Conservation (phyloP, 2,888 invertebrate species). For the Caenorhabditis japonica region DNA sequence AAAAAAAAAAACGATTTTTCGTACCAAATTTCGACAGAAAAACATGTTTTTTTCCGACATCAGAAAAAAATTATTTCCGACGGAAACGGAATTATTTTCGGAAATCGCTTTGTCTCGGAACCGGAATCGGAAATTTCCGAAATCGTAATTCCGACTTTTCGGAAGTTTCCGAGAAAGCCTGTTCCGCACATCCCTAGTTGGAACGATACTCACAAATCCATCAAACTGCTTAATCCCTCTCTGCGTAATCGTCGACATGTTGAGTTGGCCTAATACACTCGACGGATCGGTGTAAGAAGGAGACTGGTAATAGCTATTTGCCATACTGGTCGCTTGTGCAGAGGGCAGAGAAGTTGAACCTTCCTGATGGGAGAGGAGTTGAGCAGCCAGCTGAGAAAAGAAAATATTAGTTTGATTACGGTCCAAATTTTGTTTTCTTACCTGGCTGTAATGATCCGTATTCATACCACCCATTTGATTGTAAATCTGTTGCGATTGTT, state of each 20-base stretch:
- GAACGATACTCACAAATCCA: slow-evolving; percentile 27
- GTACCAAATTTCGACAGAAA: too few relatives aligned
- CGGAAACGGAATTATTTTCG: too few relatives aligned
- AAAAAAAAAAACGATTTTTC: too few relatives aligned
- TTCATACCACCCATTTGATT: slow-evolving; percentile 14
- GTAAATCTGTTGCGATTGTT: slow-evolving; percentile 19
- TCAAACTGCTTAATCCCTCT: slow-evolving; percentile 46
- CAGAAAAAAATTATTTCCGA: too few relatives aligned
- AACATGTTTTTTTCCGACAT: too few relatives aligned
- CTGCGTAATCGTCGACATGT: slow-evolving; percentile 17
- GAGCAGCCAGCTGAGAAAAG: slow-evolving; percentile 60
- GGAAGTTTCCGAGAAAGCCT: too few relatives aligned
- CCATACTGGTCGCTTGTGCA: slow-evolving; percentile 5
- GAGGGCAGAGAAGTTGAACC: slow-evolving; percentile 8
- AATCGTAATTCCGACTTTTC: too few relatives aligned
- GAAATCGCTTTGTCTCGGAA: too few relatives aligned
- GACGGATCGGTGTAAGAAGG: slow-evolving; percentile 56
- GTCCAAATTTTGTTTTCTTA: background rate
- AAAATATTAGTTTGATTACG: background rate
- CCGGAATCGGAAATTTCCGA: too few relatives aligned
- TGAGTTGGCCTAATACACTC: slow-evolving; percentile 32
- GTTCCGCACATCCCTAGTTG: too few relatives aligned
- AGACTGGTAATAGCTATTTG: slow-evolving; percentile 46
- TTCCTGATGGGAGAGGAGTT: slow-evolving; percentile 57
- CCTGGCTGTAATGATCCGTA: slow-evolving; percentile 12